Conservation (phyloP, 2,888 invertebrate genomes). For the Harpagoxenus sublaevis region DNA sequence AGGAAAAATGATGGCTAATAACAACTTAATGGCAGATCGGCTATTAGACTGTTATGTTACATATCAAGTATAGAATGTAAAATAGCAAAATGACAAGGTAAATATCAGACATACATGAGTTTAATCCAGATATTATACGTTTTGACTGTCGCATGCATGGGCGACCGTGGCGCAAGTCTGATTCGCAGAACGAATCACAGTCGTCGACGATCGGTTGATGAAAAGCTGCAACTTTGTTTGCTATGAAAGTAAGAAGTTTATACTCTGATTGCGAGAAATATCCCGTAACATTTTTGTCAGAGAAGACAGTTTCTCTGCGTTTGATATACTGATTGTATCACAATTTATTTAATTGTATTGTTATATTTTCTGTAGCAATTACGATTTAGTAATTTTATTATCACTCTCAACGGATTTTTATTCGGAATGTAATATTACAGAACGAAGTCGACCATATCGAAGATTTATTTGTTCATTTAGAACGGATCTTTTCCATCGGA, state of each 20-base stretch:
- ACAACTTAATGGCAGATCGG: constrained; percentile 1
- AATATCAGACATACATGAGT: neutral
- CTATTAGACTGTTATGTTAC: neutral
- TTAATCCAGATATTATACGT: neutral
- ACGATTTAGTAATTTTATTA: neutral
- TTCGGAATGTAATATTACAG: constrained; percentile 27
- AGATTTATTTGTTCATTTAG: constrained; percentile 56
- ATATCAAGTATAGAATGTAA: constrained; percentile 18
- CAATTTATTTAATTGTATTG: neutral
- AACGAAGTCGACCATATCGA: constrained; percentile 30
- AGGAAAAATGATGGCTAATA: constrained; percentile 29
- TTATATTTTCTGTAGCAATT: neutral
- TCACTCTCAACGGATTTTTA: neutral
- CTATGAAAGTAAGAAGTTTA: constrained; percentile 20
- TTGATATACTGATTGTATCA: neutral
- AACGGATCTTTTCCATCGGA: constrained; percentile 55
- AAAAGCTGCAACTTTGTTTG: neutral
- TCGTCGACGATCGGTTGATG: neutral
- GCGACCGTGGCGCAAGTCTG: neutral
- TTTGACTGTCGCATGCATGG: neutral
- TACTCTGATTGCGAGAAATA: neutral
- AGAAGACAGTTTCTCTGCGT: neutral
- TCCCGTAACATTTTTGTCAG: neutral
- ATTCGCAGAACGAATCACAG: neutral
- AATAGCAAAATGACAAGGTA: neutral